Conservation (phyloP, 2,888 invertebrate genomes). For the Drosophila tanythrix region DNA sequence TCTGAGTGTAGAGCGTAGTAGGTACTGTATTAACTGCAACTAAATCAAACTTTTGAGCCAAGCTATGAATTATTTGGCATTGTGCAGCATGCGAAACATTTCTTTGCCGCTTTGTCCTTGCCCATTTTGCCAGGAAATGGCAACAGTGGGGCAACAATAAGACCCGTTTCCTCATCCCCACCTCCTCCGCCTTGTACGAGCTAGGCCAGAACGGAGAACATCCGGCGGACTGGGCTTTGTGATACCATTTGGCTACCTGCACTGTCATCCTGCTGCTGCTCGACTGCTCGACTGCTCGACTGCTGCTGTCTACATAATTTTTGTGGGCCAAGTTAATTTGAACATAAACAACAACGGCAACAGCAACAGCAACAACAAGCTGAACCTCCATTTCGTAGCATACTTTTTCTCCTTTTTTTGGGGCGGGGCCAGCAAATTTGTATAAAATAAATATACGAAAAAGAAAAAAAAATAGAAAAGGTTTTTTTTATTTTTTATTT, state of each 20-base stretch:
- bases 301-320: slow-evolving; percentile 34
- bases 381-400: slow-evolving; percentile 35
- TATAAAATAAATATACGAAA: slow-evolving; percentile 38
- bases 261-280: slow-evolving; percentile 47
- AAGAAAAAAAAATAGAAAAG: slow-evolving; percentile 15
- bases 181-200: background rate
- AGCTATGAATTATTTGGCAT: slow-evolving; percentile 79
- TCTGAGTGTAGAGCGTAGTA: background rate
- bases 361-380: slow-evolving; percentile 10
- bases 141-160: slow-evolving; percentile 37
- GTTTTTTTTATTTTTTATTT: slow-evolving; percentile 8
- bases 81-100: slow-evolving; percentile 75
- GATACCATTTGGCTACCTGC: slow-evolving; percentile 56
- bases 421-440: slow-evolving; percentile 42
- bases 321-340: slow-evolving; percentile 70
- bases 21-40: slow-evolving; percentile 74
- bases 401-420: slow-evolving; percentile 31
- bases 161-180: background rate
- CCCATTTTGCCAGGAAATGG: slow-evolving; percentile 36
- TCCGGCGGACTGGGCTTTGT: slow-evolving; percentile 17
- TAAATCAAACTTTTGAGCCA: slow-evolving; percentile 77
- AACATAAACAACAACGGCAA: slow-evolving; percentile 54
- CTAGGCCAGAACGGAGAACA: slow-evolving; percentile 14
- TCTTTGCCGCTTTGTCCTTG: slow-evolving; percentile 63
- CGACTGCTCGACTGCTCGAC: slow-evolving; percentile 3